Base-by-base conservation (phyloP, 2,113 vertebrate genomes). In the Nothocercus julius region DNA sequence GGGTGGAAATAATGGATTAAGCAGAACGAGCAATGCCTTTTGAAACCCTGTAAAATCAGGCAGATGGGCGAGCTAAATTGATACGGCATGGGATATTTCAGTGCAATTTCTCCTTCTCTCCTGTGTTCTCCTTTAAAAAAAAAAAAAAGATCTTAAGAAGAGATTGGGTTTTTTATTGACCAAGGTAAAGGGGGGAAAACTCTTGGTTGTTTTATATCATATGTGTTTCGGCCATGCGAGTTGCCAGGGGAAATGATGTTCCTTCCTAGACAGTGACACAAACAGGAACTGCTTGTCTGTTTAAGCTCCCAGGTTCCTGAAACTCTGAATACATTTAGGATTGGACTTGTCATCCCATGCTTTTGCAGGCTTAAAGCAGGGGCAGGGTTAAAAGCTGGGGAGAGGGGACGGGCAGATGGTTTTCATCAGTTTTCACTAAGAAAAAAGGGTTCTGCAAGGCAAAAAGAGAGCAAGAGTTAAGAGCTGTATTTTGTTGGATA, bases 11-110 rank as follows among this genome's bases (percentile, higher is more conserved):
- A 66, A 64, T 54, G 74, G 47, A 24, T 42, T 14, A 14, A 66
- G 16, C 27, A 42, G 34, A 2, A 2, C 11, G 18, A 13, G 27
- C 14, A 9, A 0, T 51, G 18, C 5, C 11, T 9, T 0, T 67
- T 30, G 54, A 9, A 12, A 40, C 13, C 8, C 21, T 78, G 15
- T 45, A 34, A 73, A 63, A 67, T 16, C 11, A 38, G 27, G 53
- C 17, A 53, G 25, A 70, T 38, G 20, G 30, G 77, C 21, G 25
- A 27, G 7, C 6, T 17, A 32, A 74, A 9, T 16, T 59, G 28
- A 9, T 81, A 2, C 2, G 45, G 45, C 45, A 3, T 22, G 28
- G 44, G 32, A 10, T 5, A 64, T 10, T 9, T 83, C 14, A 13
- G 2, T 70, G n/a, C 2, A 27, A 7, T 45, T 68, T 51, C 7